These are phyloP conservation scores for Dryobotodes eremita DNA, from an alignment of 2,888 invertebrate species.

Conservation along the genomic window DNA sequence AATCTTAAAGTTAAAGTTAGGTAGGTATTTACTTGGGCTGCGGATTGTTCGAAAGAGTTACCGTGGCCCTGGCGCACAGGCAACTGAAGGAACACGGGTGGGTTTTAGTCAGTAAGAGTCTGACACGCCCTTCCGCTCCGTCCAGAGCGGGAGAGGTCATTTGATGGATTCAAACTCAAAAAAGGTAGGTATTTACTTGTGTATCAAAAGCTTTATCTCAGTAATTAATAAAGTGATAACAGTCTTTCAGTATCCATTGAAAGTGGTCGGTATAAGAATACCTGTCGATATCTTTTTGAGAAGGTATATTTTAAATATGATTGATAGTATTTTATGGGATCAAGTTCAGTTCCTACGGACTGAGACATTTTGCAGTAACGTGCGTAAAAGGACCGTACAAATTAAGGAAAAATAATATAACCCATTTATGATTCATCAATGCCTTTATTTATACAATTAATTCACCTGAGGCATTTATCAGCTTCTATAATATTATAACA, in stretches of 20 bases:
- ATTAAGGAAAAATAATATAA: constrained; percentile 2
- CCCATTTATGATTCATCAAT: background rate
- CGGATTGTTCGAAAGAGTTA: too few species aligned
- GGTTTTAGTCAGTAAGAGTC: too few species aligned
- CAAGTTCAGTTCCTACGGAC: background rate
- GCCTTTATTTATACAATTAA: constrained; percentile 33
- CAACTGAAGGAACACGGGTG: too few species aligned
- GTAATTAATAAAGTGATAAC: background rate
- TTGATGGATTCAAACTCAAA: too few species aligned
- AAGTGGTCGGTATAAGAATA: background rate
- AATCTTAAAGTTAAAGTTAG: background rate
- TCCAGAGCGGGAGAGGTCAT: too few species aligned
- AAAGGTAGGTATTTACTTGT: background rate
- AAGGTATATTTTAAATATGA: background rate
- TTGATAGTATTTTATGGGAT: background rate
- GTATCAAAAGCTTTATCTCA: background rate
- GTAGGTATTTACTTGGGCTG: background rate
- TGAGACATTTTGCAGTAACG: too few species aligned
- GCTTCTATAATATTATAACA: background rate
- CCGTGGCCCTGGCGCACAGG: too few species aligned
- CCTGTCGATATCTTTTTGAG: too few species aligned
- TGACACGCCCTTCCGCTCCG: too few species aligned
- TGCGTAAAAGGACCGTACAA: background rate
- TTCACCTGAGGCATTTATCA: background rate
- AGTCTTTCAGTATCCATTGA: background rate